Percentiles rank a stretch among this genome's conserved stretches.
Evolutionary conservation across 2,888 invertebrate species (phyloP).

Genomic region (Agrotis segetum): DNA sequence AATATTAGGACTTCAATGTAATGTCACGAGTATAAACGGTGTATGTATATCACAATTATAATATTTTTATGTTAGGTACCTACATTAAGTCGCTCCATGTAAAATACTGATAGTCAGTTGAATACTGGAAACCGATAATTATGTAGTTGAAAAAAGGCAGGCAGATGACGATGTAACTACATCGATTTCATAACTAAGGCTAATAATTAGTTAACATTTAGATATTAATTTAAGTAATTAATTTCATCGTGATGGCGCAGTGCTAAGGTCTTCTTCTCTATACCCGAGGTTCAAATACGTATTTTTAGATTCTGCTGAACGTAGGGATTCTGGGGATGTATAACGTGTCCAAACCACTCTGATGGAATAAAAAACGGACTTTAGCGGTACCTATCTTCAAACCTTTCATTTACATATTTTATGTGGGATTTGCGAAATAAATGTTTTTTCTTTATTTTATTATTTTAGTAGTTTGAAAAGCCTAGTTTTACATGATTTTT

Average conservation of each 20-base stretch:
- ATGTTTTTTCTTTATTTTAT: background rate
- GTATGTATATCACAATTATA: background rate
- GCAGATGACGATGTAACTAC: no score
- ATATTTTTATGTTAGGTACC: background rate
- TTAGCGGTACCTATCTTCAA: slow-evolving; percentile 1
- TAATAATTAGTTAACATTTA: no score
- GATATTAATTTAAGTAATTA: no score
- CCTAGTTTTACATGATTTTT: background rate
- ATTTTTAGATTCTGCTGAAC: slow-evolving; percentile 17
- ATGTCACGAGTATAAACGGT: background rate
- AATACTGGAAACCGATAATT: no score
- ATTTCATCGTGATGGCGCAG: no score
- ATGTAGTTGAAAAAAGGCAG: no score
- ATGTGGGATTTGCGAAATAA: slow-evolving; percentile 8
- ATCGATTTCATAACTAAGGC: no score
- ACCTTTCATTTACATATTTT: slow-evolving; percentile 29
- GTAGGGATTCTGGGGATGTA: slow-evolving; percentile 9
- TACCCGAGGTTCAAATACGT: background rate
- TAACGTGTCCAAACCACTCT: slow-evolving; percentile 20
- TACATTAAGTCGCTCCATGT: no score
- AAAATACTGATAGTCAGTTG: no score
- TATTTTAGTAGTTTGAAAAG: background rate
- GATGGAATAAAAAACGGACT: slow-evolving; percentile 38
- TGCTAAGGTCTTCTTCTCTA: no score
- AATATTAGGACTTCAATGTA: slow-evolving; percentile 18